Base-by-base conservation (phyloP, 2,797 vertebrate genomes). In the Zalophus californianus region DNA sequence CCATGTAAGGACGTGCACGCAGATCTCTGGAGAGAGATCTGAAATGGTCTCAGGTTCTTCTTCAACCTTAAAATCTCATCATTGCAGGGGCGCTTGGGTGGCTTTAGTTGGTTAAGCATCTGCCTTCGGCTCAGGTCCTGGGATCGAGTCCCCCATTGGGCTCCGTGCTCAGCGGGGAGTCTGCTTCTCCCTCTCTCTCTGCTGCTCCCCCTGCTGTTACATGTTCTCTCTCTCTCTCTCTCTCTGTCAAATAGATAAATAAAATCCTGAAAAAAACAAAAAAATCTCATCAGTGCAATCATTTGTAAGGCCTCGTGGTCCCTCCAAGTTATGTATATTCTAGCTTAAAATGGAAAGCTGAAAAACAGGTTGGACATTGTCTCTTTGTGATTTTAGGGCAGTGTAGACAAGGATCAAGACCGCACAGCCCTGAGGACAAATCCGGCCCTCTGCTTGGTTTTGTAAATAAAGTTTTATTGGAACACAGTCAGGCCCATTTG, bases 381-480 rank as follows among this genome's bases (percentile, higher is more conserved):
- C 29, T 88, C 56, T 66, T 21, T 75, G 56, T 72, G 64, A 72
- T 52, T 35, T 90, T 50, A 72, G 60, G 35, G 13, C 23, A n/a
- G 7, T 62, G 16, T 75, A 64, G 66, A 41, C 32, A 32, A 2
- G 41, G 25, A 54, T 75, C 82, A 23, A 64, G 38, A 54, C 0
- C 21, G 18, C 21, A 23, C 0, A 50, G 25, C 7, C 32, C 38
- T 38, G 58, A 14, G 62, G 60, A 35, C 27, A 64, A 70, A 78
- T 78, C 72, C 0, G 5, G 66, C 64, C 70, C 38, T 32, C 41
- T 4, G 1, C 20, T 50, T 54, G 25, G n/a, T 27, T 87, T 85
- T 66, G 29, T 84, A 41, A 87, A 90, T 68, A 90, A 78, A 94
- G 70, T 78, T 92, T 92, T 80, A 95, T 41, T 64, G 60, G 56